phyloP scores from a whole-genome alignment of 2,113 vertebrate species.

The Chionomys nivalis region DNA sequence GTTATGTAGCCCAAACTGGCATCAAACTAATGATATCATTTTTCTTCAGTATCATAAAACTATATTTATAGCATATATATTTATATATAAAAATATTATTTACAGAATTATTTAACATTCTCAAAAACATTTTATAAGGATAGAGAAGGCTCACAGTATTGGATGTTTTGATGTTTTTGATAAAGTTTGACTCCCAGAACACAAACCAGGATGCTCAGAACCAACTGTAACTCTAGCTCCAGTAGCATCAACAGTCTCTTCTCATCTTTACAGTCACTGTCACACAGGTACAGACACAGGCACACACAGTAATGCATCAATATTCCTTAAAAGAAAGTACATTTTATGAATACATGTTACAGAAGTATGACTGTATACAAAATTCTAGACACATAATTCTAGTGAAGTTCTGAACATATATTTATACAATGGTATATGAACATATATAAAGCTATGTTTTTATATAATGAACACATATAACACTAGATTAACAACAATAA shows the following conservation, averaged over 20 bases:
- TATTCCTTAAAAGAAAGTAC: neutral
- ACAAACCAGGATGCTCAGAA: neutral
- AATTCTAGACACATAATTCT: neutral
- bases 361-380: neutral
- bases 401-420: neutral
- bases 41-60: neutral
- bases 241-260: neutral
- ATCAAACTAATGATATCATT: neutral
- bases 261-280: no score
- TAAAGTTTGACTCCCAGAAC: neutral
- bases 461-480: neutral
- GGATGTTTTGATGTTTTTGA: neutral
- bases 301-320: no score
- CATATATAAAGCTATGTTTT: fast-evolving
- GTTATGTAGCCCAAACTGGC: no score
- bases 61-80: neutral
- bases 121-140: neutral
- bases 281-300: neutral
- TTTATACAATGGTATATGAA: neutral
- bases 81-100: neutral
- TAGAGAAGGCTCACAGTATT: neutral
- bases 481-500: neutral
- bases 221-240: neutral
- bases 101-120: neutral
- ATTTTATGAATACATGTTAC: neutral